Base-by-base conservation (phyloP, 2,113 vertebrate genomes). In the Xyliphius kryptos region DNA sequence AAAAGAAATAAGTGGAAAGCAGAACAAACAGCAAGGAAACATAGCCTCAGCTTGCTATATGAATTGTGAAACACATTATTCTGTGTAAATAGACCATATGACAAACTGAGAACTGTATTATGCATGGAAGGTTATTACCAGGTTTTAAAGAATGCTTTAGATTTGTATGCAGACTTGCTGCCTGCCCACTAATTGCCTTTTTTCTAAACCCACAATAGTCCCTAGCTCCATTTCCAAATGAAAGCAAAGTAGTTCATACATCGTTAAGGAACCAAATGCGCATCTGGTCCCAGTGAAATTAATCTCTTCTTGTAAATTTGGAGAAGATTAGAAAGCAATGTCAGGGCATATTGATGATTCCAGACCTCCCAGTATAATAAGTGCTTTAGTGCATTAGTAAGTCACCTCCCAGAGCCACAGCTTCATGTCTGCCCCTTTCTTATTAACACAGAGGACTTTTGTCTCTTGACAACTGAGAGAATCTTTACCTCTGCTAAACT, bases 221-320 rank as follows among this genome's bases (percentile, higher is more conserved):
- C 75, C 77, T 46, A 2, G 64, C 68, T 73, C 40, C 61, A 1
- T 68, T 72, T 13, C 68, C 52, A 79, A 82, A 81, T 76, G 67
- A 78, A 75, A 76, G 72, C 79, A 70, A 73, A 61, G 61, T 63
- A 50, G 74, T 69, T 62, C 47, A 71, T 75, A 73, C 69, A 78
- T 74, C 76, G 56, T 70, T 83, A 70, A 72, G 68, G 76, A 77
- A 76, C 66, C 78, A 61, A 74, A 76, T 73, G 60, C 66, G 74
- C 77, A 79, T 83, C 75, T 77, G 61, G 76, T 79, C 71, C 77
- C 74, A 76, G 72, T 75, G 71, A 82, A 85, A 86, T 82, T 68
- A 75, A 84, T 84, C 26, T 85, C 66, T 71, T 67, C 68, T 79
- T 81, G 76, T 78, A 63, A 77, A 80, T 81, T 77, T 63, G 48